Percentiles rank a stretch among this genome's conserved stretches.
phyloP scores from a whole-genome alignment of 2,888 invertebrate species.

The Melanostoma scalare region DNA sequence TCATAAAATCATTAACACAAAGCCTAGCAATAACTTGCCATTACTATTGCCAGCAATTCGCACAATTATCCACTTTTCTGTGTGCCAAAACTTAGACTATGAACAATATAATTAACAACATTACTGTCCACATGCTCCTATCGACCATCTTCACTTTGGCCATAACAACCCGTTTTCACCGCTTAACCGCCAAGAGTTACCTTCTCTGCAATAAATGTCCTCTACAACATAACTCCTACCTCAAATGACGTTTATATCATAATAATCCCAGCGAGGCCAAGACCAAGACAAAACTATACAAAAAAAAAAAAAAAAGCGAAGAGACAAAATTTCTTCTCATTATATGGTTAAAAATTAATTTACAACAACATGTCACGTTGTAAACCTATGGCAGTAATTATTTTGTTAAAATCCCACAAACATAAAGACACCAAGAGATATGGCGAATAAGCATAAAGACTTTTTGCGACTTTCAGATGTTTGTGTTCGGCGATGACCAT shows the following conservation, averaged over 20 bases:
- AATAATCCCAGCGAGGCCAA: constrained; percentile 31
- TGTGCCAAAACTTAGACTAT: constrained; percentile 45
- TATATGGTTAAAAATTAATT: constrained; percentile 63
- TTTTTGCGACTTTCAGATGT: constrained; percentile 35
- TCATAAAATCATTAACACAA: constrained; percentile 67
- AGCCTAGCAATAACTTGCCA: constrained; percentile 48
- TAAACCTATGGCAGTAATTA: constrained; percentile 65
- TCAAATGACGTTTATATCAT: constrained; percentile 57
- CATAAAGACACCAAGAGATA: constrained; percentile 11
- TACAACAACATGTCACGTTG: constrained; percentile 67
- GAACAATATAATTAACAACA: constrained; percentile 65
- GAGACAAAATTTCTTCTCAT: constrained; percentile 59
- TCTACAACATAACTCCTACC: constrained; percentile 21
- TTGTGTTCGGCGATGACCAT: constrained; percentile 3
- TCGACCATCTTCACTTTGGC: constrained; percentile 35
- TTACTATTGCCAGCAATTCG: constrained; percentile 44
- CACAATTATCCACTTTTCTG: constrained; percentile 56
- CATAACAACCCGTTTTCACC: constrained; percentile 52
- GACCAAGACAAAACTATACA: constrained; percentile 31
- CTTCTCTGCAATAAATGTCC: constrained; percentile 25
- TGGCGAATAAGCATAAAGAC: constrained; percentile 19
- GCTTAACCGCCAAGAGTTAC: constrained; percentile 21
- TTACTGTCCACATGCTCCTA: constrained; percentile 36
- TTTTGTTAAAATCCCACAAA: constrained; percentile 59
- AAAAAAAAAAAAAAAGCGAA: background rate